Evolutionary conservation across 2,797 vertebrate species (phyloP).

Genomic region (Pipistrellus pygmaeus): DNA sequence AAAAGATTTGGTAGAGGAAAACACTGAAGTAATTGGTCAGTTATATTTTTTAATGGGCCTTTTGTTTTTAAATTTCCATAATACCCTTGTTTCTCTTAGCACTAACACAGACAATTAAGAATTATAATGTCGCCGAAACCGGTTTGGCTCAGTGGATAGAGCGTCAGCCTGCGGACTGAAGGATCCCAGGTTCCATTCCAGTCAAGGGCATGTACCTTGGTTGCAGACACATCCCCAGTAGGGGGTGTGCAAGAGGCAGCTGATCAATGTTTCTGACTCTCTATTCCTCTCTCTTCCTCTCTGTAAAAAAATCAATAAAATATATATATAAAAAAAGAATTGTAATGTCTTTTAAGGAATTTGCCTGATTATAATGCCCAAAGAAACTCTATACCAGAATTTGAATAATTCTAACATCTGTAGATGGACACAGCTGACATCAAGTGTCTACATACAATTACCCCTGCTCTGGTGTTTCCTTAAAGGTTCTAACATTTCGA

Average conservation of each 20-base stretch:
- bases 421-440: not conserved
- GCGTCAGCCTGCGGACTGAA: too few species aligned
- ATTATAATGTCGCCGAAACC: not conserved
- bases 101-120: not conserved
- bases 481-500: conserved; percentile 84
- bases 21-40: conserved; percentile 3
- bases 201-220: too few species aligned
- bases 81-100: not conserved
- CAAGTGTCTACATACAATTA: not conserved
- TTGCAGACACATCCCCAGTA: too few species aligned
- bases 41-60: not conserved
- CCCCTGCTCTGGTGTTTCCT: conserved; percentile 44
- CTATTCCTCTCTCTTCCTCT: too few species aligned
- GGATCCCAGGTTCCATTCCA: too few species aligned
- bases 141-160: too few species aligned
- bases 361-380: conserved; percentile 31
- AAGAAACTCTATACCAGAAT: not conserved
- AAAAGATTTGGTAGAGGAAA: conserved; percentile 29
- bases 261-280: too few species aligned
- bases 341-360: conserved; percentile 1
- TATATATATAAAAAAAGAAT: not conserved
- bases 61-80: conserved; percentile 25
- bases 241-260: too few species aligned
- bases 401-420: not conserved
- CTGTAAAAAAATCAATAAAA: too few species aligned